Base-by-base conservation (phyloP, 2,113 vertebrate genomes). In the Siniperca chuatsi region DNA sequence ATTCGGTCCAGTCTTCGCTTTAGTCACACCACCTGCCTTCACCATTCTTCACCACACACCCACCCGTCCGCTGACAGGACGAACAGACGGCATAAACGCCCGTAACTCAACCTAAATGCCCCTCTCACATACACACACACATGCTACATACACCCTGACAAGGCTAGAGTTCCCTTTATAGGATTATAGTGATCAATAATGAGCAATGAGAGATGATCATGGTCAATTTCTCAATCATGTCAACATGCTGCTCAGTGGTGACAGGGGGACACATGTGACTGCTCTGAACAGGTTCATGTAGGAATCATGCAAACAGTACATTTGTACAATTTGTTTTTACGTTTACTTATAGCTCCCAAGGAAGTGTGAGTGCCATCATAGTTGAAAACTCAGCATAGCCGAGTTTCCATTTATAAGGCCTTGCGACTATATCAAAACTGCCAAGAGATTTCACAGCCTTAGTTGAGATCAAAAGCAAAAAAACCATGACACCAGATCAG, bases 1-100 rank as follows among this genome's bases (percentile, higher is more conserved):
- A 96, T 97, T 97, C 95, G 96, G 94, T 93, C 58, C 87, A 96
- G 96, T 96, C 96, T 94, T 95, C 93, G 96, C 97, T 99, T 95
- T 97, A 98, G 97, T 98, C 97, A 98, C 97, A 98, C 98, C 98
- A 99, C 97, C 98, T 99, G 98, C 98, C 97, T 96, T 95, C 96
- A 93, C 96, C 96, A 97, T 98, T 98, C 97, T 98, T 97, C 93
- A 96, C 93, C 84, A 84, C 67, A 87, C 89, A 92, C 83, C 90
- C 90, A 92, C 89, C 89, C 89, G 55, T 90, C 71, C 77, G 33
- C 89, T 96, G 97, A 97, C 96, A 97, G 93, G 94, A 93, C 95
- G 90, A 97, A 96, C 97, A 98, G 97, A 98, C 97, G 96, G 97
- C 93, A 80, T 90, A 93, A 93, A 88, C 89, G 94, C 79, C 89